Base-by-base conservation (phyloP, 2,888 invertebrate species). In the Drosophila gaucha region DNA sequence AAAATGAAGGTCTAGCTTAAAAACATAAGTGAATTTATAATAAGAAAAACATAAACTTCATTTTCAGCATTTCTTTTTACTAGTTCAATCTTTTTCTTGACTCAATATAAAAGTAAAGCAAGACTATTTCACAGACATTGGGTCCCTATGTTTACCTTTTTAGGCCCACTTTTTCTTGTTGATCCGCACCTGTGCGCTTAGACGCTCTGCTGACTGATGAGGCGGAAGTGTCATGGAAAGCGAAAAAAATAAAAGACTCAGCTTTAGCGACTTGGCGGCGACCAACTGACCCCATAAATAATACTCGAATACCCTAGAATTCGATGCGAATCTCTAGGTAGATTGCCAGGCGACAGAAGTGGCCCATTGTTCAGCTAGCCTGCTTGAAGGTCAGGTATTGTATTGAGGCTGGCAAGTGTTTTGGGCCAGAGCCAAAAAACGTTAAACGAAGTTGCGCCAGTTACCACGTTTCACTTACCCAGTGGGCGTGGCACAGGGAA, bases 391-490 rank as follows among this genome's bases (percentile, higher is more conserved):
- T 86, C 80, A 52, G n/a, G 10, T 41, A 33, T 35, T 55, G 57
- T 22, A 33, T 12, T 12, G 36, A 20, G 38, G 22, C 22, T 52
- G 44, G 60, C 64, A 72, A 69, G 70, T 86, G 46, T 70, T 69
- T 77, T 79, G 68, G 63, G 60, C 66, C 26, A 22, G 52, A 66
- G 80, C 87, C 80, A 82, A 77, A 51, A 39, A 39, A 39, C 3
- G 39, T 22, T n/a, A 39, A 14, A 10, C 38, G 47, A 54, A 67
- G 62, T 55, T 22, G 65, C 65, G 18, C 78, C 67, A 74, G 71
- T 84, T 84, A 72, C 80, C 80, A 80, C 72, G 87, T 66, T 50
- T 84, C 62, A 78, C 87, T 86, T 63, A 76, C 74, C 72, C 35
- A 26, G 54, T 20, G 43, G 35, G n/a, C 28, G 16, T 36, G 14